phyloP scores from a whole-genome alignment of 2,888 invertebrate species.

The Cylindroiulus punctatus region DNA sequence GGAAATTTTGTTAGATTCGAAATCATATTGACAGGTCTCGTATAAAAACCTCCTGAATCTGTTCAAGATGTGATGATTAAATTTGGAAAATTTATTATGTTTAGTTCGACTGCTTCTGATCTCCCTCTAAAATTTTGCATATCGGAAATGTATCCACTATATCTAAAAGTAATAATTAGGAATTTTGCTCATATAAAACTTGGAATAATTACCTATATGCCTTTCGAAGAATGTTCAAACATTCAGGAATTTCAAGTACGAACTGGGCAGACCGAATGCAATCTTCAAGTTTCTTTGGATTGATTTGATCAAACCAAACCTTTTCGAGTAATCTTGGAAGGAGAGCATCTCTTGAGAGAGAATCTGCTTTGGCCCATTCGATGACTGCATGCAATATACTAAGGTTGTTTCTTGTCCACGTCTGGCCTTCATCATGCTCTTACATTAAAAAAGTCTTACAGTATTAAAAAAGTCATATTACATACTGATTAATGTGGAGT shows the following conservation, averaged over 20 bases:
- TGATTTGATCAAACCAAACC: not conserved
- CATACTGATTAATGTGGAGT: not conserved
- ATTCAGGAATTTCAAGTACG: conserved; percentile 24
- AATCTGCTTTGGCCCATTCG: conserved; percentile 22
- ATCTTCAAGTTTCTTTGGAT: conserved; percentile 8
- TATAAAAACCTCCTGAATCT: too few relatives aligned
- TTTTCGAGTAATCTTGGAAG: not conserved
- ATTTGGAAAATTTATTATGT: too few relatives aligned
- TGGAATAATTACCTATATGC: not conserved
- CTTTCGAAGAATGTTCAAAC: not conserved
- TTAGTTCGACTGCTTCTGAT: too few relatives aligned
- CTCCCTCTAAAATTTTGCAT: too few relatives aligned
- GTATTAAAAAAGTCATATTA: not conserved
- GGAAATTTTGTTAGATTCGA: too few relatives aligned
- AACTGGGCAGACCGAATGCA: not conserved
- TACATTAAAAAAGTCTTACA: not conserved
- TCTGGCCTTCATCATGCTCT: not conserved
- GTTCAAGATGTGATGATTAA: too few relatives aligned
- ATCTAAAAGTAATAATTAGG: too few relatives aligned
- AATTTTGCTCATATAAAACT: too few relatives aligned
- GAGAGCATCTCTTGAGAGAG: conserved; percentile 15
- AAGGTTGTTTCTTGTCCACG: conserved; percentile 17
- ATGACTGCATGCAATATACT: not conserved
- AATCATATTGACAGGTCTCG: too few relatives aligned
- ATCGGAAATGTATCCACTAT: too few relatives aligned